Evolutionary conservation across 2,113 vertebrate genomes (phyloP).

Genomic region (Nycticryphes semicollaris): DNA sequence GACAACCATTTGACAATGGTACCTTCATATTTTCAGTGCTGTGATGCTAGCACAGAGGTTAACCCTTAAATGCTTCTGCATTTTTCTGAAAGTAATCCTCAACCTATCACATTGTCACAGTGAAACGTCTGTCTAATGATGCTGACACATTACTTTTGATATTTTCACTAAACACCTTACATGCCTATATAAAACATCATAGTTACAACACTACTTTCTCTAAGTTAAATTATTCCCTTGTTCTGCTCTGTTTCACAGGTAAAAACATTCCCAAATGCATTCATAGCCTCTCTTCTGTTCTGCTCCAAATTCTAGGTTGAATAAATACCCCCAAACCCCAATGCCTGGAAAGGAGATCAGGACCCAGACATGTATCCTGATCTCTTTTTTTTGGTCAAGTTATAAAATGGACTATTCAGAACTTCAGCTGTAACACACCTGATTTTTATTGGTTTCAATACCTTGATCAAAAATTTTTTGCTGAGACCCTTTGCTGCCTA

Average conservation of each 20-base stretch:
- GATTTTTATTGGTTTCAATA: not conserved
- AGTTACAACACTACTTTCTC: not conserved
- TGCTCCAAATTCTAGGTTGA: not conserved
- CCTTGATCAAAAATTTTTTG: not conserved
- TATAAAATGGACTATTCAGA: not conserved
- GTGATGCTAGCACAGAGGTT: not conserved
- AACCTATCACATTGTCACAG: not conserved
- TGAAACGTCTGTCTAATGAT: not conserved
- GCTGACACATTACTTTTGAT: not conserved
- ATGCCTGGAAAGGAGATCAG: not conserved
- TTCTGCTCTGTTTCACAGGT: not conserved
- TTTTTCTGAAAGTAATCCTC: not conserved
- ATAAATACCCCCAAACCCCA: not conserved
- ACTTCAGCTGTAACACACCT: not conserved
- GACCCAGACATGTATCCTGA: not conserved
- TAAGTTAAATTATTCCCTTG: not conserved
- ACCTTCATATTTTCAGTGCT: not conserved
- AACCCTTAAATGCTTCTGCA: not conserved
- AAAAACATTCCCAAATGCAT: not conserved
- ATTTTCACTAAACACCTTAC: not conserved
- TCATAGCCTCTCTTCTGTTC: not conserved
- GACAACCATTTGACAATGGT: not conserved
- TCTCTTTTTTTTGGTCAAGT: not conserved
- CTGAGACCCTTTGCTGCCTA: constrained; percentile 9
- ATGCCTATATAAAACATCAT: not conserved